Percentiles rank a stretch among this genome's conserved stretches.
These are phyloP conservation scores for Pandemis cinnamomeana DNA, from an alignment of 2,888 invertebrate species.

Conservation along the genomic window DNA sequence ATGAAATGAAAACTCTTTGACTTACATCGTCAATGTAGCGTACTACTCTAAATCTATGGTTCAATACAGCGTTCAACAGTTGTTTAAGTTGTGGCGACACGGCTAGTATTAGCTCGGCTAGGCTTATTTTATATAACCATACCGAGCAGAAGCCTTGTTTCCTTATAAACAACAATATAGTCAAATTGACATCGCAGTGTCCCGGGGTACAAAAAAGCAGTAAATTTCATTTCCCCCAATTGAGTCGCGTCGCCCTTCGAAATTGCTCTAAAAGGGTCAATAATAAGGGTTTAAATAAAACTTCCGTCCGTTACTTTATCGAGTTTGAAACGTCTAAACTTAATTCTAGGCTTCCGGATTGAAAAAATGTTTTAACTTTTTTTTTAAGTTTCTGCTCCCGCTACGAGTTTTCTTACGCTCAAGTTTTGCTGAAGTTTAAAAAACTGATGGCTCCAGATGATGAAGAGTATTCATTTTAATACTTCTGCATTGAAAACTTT, in stretches of 20 bases:
- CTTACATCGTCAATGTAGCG: too few relatives aligned
- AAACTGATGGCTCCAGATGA: background rate
- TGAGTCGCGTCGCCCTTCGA: slow-evolving; percentile 8
- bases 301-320: slow-evolving; percentile 23
- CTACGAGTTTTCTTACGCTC: background rate
- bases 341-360: background rate
- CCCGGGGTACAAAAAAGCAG: slow-evolving; percentile 12
- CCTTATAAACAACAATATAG: slow-evolving; percentile 11
- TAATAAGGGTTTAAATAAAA: slow-evolving; percentile 17
- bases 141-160: background rate
- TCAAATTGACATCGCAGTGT: slow-evolving; percentile 8
- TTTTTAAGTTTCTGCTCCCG: background rate
- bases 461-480: background rate
- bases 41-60: too few relatives aligned
- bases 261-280: slow-evolving; percentile 28
- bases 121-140: background rate
- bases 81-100: too few relatives aligned
- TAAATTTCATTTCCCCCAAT: slow-evolving; percentile 26
- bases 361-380: background rate
- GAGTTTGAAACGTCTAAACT: slow-evolving; percentile 11
- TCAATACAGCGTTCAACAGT: too few relatives aligned
- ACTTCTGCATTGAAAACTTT: background rate
- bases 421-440: background rate
- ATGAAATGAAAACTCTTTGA: too few relatives aligned
- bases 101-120: background rate